phyloP scores from a whole-genome alignment of 1,140 invertebrate genomes.

The Brevipalpus yothersi region DNA sequence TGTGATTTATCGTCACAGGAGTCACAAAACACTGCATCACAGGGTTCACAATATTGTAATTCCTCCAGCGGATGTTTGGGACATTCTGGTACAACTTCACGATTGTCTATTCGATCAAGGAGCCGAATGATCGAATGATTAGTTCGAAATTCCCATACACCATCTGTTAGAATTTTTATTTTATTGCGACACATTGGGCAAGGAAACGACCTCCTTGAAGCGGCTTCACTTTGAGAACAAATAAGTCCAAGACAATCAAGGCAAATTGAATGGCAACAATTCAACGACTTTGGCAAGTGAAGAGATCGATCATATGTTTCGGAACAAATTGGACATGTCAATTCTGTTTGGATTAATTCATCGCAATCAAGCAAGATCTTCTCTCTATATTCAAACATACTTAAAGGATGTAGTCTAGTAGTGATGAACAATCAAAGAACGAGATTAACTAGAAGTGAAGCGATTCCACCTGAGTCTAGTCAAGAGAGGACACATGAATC shows the following conservation, averaged over 20 bases:
- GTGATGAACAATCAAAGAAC: no score
- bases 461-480: no score
- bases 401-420: no score
- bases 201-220: conserved; percentile 36
- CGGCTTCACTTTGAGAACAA: conserved; percentile 31
- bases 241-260: conserved; percentile 65
- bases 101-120: conserved; percentile 65
- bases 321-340: conserved; percentile 82
- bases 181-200: conserved; percentile 83
- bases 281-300: conserved; percentile 81
- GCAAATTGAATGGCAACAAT: no score
- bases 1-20: conserved; percentile 28
- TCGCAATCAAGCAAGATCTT: conserved; percentile 92
- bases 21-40: conserved; percentile 75
- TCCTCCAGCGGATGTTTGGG: conserved; percentile 53
- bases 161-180: conserved; percentile 69
- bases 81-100: conserved; percentile 80
- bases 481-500: no score
- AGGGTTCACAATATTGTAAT: conserved; percentile 77
- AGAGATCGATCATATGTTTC: conserved; percentile 68
- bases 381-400: no score
- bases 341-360: conserved; percentile 87
- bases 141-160: conserved; percentile 62
- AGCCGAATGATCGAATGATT: conserved; percentile 83
- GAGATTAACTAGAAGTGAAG: no score